Evolutionary conservation across 2,888 invertebrate species (phyloP).

Genomic region (Drosophila atripex): DNA sequence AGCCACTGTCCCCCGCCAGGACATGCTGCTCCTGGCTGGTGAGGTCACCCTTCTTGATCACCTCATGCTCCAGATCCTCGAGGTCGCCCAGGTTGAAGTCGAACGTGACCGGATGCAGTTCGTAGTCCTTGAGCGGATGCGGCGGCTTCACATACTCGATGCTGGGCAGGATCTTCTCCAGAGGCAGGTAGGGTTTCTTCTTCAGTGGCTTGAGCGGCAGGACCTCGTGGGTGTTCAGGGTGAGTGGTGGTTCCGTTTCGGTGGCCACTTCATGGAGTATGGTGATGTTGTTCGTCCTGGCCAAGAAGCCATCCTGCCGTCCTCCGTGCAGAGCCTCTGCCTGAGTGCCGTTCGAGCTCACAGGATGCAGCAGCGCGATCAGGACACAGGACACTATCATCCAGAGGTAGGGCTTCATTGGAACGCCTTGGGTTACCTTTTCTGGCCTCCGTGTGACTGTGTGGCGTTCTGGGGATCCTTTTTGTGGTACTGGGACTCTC

Average conservation of each 20-base stretch:
- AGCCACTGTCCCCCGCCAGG: conserved; percentile 64
- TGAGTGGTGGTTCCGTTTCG: conserved; percentile 62
- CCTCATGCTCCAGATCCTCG: conserved; percentile 82
- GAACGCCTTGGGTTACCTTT: neutral
- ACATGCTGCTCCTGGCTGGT: conserved; percentile 79
- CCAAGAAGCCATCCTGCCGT: conserved; percentile 6
- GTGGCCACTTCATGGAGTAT: conserved; percentile 72
- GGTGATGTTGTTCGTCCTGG: conserved; percentile 72
- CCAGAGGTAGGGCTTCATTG: neutral
- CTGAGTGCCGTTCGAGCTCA: conserved; percentile 8
- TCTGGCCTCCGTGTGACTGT: neutral
- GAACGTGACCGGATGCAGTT: conserved; percentile 82
- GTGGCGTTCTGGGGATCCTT: neutral
- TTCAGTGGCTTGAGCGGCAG: conserved; percentile 76
- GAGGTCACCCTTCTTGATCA: conserved; percentile 80
- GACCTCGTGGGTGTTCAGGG: conserved; percentile 78
- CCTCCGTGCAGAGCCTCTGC: conserved; percentile 13
- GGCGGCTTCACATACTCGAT: conserved; percentile 76
- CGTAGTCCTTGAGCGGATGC: conserved; percentile 76
- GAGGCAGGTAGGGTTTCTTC: conserved; percentile 80
- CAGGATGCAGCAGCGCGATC: neutral
- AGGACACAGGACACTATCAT: neutral
- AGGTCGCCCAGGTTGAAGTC: conserved; percentile 83
- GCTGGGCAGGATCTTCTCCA: conserved; percentile 69
- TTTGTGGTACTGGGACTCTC: neutral